A percentile compares a stretch with the other conserved stretches of the same genome.
Evolutionary conservation across 2,888 invertebrate genomes (phyloP).

Genomic region (Harpagoxenus sublaevis): DNA sequence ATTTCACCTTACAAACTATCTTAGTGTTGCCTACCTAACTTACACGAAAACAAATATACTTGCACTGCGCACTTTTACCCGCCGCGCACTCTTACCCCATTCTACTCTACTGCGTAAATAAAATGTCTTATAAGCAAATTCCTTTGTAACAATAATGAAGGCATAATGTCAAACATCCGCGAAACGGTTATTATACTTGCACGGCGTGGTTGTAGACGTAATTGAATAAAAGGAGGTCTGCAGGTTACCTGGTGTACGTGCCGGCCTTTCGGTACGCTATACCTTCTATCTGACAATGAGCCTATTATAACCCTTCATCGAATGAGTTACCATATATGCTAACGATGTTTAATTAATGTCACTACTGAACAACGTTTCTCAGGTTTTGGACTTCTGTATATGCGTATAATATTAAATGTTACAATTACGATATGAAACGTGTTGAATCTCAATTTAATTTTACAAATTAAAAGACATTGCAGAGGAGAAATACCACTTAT

Average conservation of each 20-base stretch:
- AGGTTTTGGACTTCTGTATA: conserved; percentile 55
- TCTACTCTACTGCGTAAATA: conserved; percentile 1
- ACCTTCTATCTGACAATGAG: conserved; percentile 19
- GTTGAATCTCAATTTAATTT: neutral
- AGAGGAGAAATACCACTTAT: neutral
- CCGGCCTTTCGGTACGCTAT: neutral
- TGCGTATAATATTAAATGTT: conserved; percentile 51
- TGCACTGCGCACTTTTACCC: too few relatives aligned
- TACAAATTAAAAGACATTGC: neutral
- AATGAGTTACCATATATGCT: conserved; percentile 56
- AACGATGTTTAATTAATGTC: conserved; percentile 69
- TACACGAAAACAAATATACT: too few relatives aligned
- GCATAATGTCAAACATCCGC: conserved; percentile 46
- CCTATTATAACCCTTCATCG: conserved; percentile 59
- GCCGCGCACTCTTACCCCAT: too few relatives aligned
- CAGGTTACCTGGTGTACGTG: conserved; percentile 10
- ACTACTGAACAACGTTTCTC: conserved; percentile 50
- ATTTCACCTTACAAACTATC: too few relatives aligned
- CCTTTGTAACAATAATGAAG: neutral
- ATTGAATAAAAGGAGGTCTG: conserved; percentile 59
- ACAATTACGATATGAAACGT: neutral
- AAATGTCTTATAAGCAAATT: conserved; percentile 21
- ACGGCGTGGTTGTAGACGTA: conserved; percentile 35
- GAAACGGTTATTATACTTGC: conserved; percentile 44
- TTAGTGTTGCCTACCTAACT: too few relatives aligned